Evolutionary conservation across 1,140 invertebrate genomes (phyloP).

Genomic region (Myzus persicae): DNA sequence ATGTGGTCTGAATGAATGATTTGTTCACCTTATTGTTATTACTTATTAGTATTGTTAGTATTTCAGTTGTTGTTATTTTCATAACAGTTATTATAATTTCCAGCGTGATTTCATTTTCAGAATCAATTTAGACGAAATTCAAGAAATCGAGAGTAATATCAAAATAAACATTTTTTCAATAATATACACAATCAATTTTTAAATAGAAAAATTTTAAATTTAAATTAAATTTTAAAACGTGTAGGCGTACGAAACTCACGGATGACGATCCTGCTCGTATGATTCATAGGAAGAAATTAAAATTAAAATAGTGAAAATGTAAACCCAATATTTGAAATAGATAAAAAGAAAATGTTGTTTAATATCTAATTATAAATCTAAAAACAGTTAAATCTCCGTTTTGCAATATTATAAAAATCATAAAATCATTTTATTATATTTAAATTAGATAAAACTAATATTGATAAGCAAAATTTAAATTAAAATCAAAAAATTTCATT

Average conservation of each 20-base stretch:
- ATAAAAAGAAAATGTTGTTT: background rate
- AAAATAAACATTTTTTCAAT: background rate
- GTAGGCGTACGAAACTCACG: too few relatives aligned
- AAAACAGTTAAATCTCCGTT: background rate
- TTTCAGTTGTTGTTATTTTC: background rate
- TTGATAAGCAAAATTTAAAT: background rate
- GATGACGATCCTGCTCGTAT: too few relatives aligned
- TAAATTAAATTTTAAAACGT: too few relatives aligned
- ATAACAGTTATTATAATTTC: background rate
- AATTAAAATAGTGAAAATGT: background rate
- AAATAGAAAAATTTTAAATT: background rate
- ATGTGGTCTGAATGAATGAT: background rate
- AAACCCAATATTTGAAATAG: too few relatives aligned
- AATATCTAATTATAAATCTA: background rate
- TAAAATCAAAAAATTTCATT: background rate
- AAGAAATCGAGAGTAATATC: background rate
- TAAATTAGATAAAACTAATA: background rate
- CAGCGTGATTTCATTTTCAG: background rate
- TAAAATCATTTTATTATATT: background rate
- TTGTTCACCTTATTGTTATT: background rate
- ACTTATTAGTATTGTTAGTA: background rate
- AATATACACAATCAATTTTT: background rate
- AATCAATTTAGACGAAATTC: background rate
- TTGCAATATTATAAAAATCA: background rate
- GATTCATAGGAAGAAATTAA: too few relatives aligned